Conservation (phyloP, 2,797 vertebrate species). For the Chelmon rostratus region DNA sequence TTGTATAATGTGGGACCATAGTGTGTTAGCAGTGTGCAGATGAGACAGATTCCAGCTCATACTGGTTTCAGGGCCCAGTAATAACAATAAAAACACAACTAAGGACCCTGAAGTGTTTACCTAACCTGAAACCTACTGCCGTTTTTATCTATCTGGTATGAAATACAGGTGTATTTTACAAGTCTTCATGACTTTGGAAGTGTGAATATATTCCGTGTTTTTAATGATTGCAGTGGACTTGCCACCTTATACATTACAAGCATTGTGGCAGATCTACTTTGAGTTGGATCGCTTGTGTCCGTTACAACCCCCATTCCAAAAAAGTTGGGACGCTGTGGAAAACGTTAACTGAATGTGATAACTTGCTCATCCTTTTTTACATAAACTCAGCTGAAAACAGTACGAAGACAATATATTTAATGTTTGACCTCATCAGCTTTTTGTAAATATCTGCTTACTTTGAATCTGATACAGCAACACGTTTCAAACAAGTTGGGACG, state of each 20-base stretch:
- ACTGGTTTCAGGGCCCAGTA: conserved; percentile 19
- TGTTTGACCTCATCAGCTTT: too few species aligned
- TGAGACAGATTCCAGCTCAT: conserved; percentile 10
- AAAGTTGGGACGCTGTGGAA: too few species aligned
- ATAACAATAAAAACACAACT: conserved; percentile 20
- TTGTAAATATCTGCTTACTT: too few species aligned
- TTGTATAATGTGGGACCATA: neutral
- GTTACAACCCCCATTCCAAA: neutral
- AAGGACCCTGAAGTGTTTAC: conserved; percentile 26
- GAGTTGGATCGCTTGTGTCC: conserved; percentile 6
- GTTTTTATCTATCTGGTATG: conserved; percentile 50
- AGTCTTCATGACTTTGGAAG: conserved; percentile 12
- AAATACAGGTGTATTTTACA: conserved; percentile 39
- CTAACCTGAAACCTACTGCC: conserved; percentile 55
- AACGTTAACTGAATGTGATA: too few species aligned
- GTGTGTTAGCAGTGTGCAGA: conserved; percentile 3
- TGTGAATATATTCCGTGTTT: conserved; percentile 25
- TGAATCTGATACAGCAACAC: too few species aligned
- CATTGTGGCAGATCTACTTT: conserved; percentile 10
- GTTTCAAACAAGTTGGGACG: too few species aligned
- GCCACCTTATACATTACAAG: conserved; percentile 1
- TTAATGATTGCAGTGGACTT: conserved; percentile 4
- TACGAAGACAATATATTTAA: too few species aligned
- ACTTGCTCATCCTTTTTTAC: too few species aligned
- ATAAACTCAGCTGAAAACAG: too few species aligned